Conservation (phyloP, 2,888 invertebrate species). For the Drosophila anomalipes region DNA sequence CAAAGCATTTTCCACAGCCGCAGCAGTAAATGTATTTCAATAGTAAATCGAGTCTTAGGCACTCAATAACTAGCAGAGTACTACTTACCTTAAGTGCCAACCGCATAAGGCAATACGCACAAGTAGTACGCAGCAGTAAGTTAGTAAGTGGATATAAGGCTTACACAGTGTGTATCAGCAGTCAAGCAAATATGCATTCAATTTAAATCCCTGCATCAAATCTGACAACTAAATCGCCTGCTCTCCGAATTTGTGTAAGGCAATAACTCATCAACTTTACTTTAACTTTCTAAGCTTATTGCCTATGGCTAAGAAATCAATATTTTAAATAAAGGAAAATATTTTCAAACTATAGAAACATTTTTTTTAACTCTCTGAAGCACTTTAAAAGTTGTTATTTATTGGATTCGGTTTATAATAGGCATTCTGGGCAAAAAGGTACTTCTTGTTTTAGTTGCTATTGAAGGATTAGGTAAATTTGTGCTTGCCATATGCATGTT, state of each 20-base stretch:
- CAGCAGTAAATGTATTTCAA: conserved; percentile 48
- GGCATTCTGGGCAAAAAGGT: background rate
- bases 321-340: no score
- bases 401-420: background rate
- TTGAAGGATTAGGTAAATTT: background rate
- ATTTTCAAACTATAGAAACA: background rate
- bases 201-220: conserved; percentile 13
- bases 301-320: background rate
- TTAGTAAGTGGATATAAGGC: conserved; percentile 47
- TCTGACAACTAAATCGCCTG: conserved; percentile 14
- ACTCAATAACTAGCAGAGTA: conserved; percentile 58
- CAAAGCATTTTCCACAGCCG: conserved; percentile 45
- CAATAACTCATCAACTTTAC: conserved; percentile 8
- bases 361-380: background rate
- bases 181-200: conserved; percentile 22
- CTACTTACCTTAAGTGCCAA: conserved; percentile 33
- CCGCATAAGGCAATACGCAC: conserved; percentile 1
- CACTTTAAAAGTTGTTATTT: background rate
- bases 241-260: background rate
- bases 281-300: background rate
- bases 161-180: conserved; percentile 22
- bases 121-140: conserved; percentile 19
- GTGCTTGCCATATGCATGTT: background rate
- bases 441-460: background rate
- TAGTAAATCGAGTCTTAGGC: conserved; percentile 67